Base-by-base conservation (phyloP, 2,113 vertebrate genomes). In the Riparia riparia region DNA sequence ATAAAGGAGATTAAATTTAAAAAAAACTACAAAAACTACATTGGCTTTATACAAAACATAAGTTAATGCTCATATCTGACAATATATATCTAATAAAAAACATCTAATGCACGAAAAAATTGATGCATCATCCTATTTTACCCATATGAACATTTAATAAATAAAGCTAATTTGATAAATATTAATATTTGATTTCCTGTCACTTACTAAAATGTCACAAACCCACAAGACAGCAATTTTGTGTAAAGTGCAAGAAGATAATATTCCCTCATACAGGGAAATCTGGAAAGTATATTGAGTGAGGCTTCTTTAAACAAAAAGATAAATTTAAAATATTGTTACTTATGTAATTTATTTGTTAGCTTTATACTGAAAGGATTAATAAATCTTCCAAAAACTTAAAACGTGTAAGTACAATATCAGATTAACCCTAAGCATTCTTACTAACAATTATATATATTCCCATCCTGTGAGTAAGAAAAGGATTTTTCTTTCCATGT, bases 1-100 rank as follows among this genome's bases (percentile, higher is more conserved):
- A 64, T 17, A n/a, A 85, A 54, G 19, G 16, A 58, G 7, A 63
- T 3, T n/a, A 82, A 79, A 51, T 21, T 29, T 8, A 4, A 2
- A 14, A 31, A 1, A 26, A 26, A 37, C 16, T 10, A 2, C 5
- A 31, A 1, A 26, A 26, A 37, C 16, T 10, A 2, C 5, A 69
- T 53, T 49, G 37, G 24, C 29, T 60, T 39, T 50, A 63, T 26
- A 11, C 5, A 61, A 77, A 90, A 45, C 3, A 13, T 13, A 61
- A 72, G 49, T 50, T 66, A 70, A 68, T 34, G 4, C 8, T 80
- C n/a, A 64, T 64, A 77, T 21, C 3, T 78, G 6, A 60, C 12
- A 10, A 82, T 14, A 47, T 8, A 8, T 28, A 66, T 45, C 18
- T 44, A 70, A 76, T 26, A 56, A 7, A 54, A 70, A 83, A 34